phyloP scores from a whole-genome alignment of 2,113 vertebrate genomes.

The Lanius collurio region DNA sequence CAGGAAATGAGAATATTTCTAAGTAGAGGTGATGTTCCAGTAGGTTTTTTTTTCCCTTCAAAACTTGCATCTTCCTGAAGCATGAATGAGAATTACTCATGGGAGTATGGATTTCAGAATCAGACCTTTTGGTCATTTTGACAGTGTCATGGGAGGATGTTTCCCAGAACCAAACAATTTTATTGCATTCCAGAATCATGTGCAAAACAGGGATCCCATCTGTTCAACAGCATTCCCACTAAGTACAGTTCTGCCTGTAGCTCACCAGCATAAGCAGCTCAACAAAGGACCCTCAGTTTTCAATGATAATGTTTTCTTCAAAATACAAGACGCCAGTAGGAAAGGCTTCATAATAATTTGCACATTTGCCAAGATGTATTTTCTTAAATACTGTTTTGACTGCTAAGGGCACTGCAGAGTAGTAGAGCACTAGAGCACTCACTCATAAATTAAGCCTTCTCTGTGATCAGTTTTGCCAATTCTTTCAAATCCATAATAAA shows the following conservation, averaged over 20 bases:
- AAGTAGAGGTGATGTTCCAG: background rate
- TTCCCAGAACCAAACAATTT: slow-evolving; percentile 66
- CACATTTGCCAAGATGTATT: background rate
- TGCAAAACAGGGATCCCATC: slow-evolving; percentile 56
- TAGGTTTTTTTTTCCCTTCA: background rate
- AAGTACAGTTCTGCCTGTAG: background rate
- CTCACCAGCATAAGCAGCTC: background rate
- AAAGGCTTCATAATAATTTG: background rate
- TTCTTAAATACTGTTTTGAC: background rate
- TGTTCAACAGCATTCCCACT: slow-evolving; percentile 40
- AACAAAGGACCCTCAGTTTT: slow-evolving; percentile 31
- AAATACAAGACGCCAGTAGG: background rate
- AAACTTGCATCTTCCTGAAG: background rate
- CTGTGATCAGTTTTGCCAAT: background rate
- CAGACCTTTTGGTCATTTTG: slow-evolving; percentile 10
- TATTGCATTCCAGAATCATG: slow-evolving; percentile 68
- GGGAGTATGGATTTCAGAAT: slow-evolving; percentile 2
- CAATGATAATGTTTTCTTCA: background rate
- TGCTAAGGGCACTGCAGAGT: background rate
- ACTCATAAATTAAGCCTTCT: background rate
- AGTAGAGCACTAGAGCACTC: background rate
- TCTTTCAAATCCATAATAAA: background rate
- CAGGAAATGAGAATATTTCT: slow-evolving; percentile 6
- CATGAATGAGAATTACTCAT: background rate
- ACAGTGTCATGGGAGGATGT: slow-evolving; percentile 33